Base-by-base conservation (phyloP, 2,113 vertebrate species). In the Nettapus auritus region DNA sequence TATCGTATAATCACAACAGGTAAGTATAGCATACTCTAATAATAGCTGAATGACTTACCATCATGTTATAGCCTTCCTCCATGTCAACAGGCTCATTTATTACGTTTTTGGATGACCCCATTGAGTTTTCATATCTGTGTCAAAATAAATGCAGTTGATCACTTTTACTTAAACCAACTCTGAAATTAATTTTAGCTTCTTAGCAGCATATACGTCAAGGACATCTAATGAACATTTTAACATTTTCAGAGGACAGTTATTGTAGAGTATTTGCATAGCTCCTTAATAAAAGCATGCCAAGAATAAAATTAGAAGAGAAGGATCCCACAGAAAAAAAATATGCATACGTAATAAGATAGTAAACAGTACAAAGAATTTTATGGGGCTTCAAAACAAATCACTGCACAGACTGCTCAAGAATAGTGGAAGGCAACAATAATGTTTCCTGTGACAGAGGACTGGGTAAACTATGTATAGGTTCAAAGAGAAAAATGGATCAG, bases 41-140 rank as follows among this genome's bases (percentile, higher is more conserved):
- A 56, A 21, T 6, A 59, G 60, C 6, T 40, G 59, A 87, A 79
- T 53, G 11, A 95, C 98, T 98, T 96, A 98, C 98, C 98, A 98
- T 98, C 86, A 90, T 82, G 74, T 96, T 95, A 63, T 91, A 97
- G 78, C 93, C 89, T 67, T 96, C 93, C 80, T 97, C 97, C 81
- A 52, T 69, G 71, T 81, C 97, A 89, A 93, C 82, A 80, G 96
- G 90, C 69, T 98, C 96, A 92, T 80, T 97, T 80, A 96, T 12
- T 50, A 93, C 48, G 79, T 94, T 97, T 96, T 97, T 97, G 82
- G 96, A 96, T 0, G 97, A 98, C 92, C 93, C 97, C 98, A 98
- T 97, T 91, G 90, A 93, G 70, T 95, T 79, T 78, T 96, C 95
- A 96, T 90, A 97, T 97, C 98, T 98, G 91, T n/a, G 81, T 67